A percentile compares a stretch with the other conserved stretches of the same genome.
Conservation (phyloP, 2,113 vertebrate genomes). For the Pseudorectes ferrugineus region DNA sequence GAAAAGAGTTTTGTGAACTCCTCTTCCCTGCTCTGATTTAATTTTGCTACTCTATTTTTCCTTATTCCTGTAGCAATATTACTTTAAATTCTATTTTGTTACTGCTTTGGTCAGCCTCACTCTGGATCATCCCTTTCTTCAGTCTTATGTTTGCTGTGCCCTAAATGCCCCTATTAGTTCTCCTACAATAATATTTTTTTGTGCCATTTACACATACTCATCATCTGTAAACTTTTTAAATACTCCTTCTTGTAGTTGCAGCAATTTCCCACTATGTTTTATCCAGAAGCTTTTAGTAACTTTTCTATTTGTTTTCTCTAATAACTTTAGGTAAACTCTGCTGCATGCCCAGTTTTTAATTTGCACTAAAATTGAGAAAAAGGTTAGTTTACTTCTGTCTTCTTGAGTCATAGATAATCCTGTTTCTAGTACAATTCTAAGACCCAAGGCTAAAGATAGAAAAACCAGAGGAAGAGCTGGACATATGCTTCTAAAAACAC, state of each 20-base stretch:
- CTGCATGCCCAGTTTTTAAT: background rate
- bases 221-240: background rate
- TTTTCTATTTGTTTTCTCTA: background rate
- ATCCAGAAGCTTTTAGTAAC: background rate
- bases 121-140: background rate
- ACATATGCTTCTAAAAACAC: background rate
- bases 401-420: background rate
- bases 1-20: background rate
- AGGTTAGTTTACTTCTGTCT: background rate
- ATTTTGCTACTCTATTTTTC: background rate
- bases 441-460: background rate
- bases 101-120: background rate
- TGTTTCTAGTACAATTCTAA: background rate
- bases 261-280: background rate
- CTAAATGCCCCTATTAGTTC: background rate
- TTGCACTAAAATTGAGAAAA: background rate
- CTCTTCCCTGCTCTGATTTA: background rate
- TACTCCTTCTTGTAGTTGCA: background rate
- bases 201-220: background rate
- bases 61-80: background rate
- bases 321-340: background rate
- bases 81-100: slow-evolving; percentile 1
- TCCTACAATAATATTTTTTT: background rate
- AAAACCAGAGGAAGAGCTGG: background rate
- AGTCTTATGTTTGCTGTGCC: background rate